Evolutionary conservation across 2,888 invertebrate genomes (phyloP).

Genomic region (Hyposoter dolosus): DNA sequence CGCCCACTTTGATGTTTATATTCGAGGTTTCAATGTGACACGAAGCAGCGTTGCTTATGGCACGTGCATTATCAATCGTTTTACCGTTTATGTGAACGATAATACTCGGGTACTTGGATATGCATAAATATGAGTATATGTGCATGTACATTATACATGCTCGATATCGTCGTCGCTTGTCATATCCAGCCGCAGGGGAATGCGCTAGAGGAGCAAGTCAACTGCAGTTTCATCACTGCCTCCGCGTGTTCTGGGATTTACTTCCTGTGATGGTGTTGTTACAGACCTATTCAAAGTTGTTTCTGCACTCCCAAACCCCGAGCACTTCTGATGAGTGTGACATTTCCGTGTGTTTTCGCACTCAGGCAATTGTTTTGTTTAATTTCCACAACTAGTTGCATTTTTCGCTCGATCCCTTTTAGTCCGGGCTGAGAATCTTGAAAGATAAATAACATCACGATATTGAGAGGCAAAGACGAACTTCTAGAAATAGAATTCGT

Average conservation of each 20-base stretch:
- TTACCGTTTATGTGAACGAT: conserved; percentile 29
- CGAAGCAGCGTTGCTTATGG: background rate
- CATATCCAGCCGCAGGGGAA: conserved; percentile 34
- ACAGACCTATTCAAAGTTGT: background rate
- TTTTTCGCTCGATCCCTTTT: background rate
- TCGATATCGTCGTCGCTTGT: conserved; percentile 36
- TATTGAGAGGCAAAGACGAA: too few species aligned
- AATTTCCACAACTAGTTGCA: background rate
- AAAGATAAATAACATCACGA: too few species aligned
- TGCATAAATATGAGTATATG: background rate
- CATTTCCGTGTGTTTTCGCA: background rate
- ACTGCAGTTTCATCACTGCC: conserved; percentile 55
- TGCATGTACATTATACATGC: background rate
- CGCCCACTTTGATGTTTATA: conserved; percentile 7
- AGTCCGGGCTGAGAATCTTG: background rate
- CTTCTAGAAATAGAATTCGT: too few species aligned
- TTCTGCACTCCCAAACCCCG: background rate
- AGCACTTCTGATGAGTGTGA: background rate
- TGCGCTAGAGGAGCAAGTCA: conserved; percentile 47
- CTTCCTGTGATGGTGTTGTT: background rate
- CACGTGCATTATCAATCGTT: conserved; percentile 16
- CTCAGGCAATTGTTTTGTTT: background rate
- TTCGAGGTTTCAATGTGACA: conserved; percentile 26
- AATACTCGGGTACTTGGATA: background rate
- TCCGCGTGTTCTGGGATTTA: conserved; percentile 17